Evolutionary conservation across 1,140 invertebrate genomes (phyloP).

Genomic region (Berghia stephanieae): DNA sequence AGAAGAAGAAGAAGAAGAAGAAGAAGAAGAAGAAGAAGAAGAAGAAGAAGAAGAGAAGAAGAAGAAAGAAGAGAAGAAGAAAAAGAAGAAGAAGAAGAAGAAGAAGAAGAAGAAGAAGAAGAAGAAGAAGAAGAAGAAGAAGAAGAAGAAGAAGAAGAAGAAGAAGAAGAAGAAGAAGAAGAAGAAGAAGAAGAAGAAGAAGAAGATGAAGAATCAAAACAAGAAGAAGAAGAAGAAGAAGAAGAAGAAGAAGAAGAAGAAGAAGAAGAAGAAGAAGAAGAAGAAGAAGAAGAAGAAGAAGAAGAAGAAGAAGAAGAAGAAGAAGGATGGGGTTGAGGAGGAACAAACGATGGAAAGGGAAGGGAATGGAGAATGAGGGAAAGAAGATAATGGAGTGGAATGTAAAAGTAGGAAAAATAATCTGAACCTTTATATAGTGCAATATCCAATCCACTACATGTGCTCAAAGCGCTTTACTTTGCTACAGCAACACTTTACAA

Average conservation of each 20-base stretch:
- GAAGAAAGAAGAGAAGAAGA: too few relatives aligned
- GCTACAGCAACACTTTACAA: too few relatives aligned
- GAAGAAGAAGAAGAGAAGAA: too few relatives aligned
- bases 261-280: neutral
- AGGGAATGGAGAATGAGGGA: neutral
- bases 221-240: neutral
- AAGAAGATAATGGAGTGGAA: neutral
- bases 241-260: neutral
- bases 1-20: too few relatives aligned
- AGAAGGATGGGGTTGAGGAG: too few relatives aligned
- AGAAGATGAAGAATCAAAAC: neutral
- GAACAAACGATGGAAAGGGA: neutral
- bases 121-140: neutral
- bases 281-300: neutral
- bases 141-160: neutral
- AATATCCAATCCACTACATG: too few relatives aligned
- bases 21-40: too few relatives aligned
- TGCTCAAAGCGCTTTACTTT: too few relatives aligned
- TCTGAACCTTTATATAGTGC: neutral
- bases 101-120: neutral
- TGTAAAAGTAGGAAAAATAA: neutral
- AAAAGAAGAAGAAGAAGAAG: neutral
- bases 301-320: neutral
- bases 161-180: constrained; percentile 9
- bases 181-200: neutral